Base-by-base conservation (phyloP, 2,797 vertebrate species). In the Pangasius sanitwongsei region DNA sequence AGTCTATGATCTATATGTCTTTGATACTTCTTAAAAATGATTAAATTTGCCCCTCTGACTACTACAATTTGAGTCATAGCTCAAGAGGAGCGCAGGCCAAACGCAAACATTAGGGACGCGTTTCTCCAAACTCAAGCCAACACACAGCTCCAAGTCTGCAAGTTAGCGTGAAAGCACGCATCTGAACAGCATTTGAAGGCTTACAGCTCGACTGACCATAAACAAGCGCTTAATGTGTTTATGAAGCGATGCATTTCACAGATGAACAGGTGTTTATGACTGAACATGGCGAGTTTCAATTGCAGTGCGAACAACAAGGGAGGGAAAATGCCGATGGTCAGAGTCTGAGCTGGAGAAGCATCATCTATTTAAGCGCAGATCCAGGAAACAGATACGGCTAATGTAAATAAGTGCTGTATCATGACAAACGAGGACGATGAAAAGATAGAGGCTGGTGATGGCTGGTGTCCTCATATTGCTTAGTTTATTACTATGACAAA, bases 211-310 rank as follows among this genome's bases (percentile, higher is more conserved):
- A 77, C 90, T 85, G 86, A 92, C 91, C 89, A 89, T 93, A 93
- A 94, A 93, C 93, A 94, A 92, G 69, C 61, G 59, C 82, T 91
- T 93, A 92, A 93, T 91, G 91, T 93, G 92, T 91, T 93, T 93
- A 93, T 90, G 81, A 92, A 93, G 90, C 82, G 55, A 92, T 92
- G 87, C 65, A 67, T 92, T 92, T 92, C 82, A 86, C 50, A 80
- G 89, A 82, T 83, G 80, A 91, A 88, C 91, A 93, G 90, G 91
- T 93, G 89, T 90, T 92, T 91, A 88, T 89, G 87, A 87, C 86
- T 74, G 90, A 91, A 92, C 84, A 89, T 84, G 84, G 89, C 84
- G 89, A 90, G 90, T 67, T 69, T 57, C 15, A 81, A 82, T 44
- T 63, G 41, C 25, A n/a, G 63, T 18, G 31, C 16, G 53, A 67